Percentiles rank a stretch among this genome's conserved stretches.
Conservation (phyloP, 2,888 invertebrate species). For the Zonitis immaculata region DNA sequence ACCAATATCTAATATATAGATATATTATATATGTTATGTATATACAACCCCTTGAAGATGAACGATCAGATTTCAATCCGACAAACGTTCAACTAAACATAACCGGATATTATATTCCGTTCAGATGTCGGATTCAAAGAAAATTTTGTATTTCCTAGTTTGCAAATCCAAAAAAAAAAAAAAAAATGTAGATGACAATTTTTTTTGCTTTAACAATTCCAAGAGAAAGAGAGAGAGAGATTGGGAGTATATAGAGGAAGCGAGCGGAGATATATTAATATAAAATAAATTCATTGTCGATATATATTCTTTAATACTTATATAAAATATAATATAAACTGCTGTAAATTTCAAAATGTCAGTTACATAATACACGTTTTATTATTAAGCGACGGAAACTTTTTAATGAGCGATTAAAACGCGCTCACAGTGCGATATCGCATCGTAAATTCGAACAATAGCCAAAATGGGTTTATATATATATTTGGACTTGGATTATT, state of each 20-base stretch:
- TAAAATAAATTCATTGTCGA: background rate
- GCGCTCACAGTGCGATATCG: no score
- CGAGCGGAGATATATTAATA: background rate
- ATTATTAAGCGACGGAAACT: slow-evolving; percentile 32
- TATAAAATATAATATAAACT: background rate
- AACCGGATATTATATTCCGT: background rate
- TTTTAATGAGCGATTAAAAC: slow-evolving; percentile 36
- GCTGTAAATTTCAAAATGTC: slow-evolving; percentile 30
- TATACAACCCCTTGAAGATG: slow-evolving; percentile 8
- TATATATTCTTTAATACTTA: background rate
- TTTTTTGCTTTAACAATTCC: no score
- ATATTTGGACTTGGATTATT: slow-evolving; percentile 20
- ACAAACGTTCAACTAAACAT: background rate
- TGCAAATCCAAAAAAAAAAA: no score
- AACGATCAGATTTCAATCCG: background rate
- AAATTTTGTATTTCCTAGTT: slow-evolving; percentile 1
- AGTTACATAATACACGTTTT: slow-evolving; percentile 31
- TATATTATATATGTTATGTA: no score
- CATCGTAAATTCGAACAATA: slow-evolving; percentile 33
- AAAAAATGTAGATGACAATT: no score
- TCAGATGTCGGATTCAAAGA: background rate
- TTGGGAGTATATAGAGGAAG: no score
- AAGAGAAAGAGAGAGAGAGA: no score
- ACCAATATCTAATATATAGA: no score
- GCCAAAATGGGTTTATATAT: slow-evolving; percentile 22